These are phyloP conservation scores for Macropis europaea DNA, from an alignment of 2,888 invertebrate species.

Conservation along the genomic window DNA sequence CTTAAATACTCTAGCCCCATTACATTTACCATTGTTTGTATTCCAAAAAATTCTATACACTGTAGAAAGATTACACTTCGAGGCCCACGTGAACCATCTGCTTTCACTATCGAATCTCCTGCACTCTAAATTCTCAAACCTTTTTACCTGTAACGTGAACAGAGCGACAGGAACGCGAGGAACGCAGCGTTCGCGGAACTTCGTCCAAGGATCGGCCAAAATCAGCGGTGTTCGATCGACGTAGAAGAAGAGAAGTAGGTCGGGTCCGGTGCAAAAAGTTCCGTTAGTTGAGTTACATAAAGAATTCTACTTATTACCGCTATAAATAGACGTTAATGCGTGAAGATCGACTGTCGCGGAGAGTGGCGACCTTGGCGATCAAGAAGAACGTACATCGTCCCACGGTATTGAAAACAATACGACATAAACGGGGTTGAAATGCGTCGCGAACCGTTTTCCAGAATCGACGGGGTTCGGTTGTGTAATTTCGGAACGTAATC, in stretches of 20 bases:
- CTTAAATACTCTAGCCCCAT: no score
- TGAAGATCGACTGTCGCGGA: conserved; percentile 13
- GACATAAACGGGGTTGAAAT: not conserved
- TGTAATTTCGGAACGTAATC: not conserved
- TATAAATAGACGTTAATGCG: conserved; percentile 43
- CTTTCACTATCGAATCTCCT: no score
- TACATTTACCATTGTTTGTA: no score
- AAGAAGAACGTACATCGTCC: not conserved
- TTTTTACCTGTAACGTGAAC: no score
- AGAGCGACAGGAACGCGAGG: no score
- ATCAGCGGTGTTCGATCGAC: conserved; percentile 10
- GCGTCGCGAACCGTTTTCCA: not conserved
- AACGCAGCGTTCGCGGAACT: no score
- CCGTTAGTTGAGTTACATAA: conserved; percentile 32
- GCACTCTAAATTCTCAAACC: no score
- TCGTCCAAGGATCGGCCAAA: conserved; percentile 28
- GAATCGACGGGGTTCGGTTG: not conserved
- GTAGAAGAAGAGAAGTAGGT: conserved; percentile 11
- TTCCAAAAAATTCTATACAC: no score
- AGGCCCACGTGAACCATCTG: no score
- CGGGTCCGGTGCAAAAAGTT: conserved; percentile 28
- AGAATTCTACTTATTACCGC: conserved; percentile 42
- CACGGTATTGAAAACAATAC: not conserved
- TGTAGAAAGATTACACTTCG: no score
- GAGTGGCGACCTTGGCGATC: conserved; percentile 29